Percentiles rank a stretch among this genome's conserved stretches.
Conservation (phyloP, 1,140 invertebrate species). For the Drosophila neocordata region DNA sequence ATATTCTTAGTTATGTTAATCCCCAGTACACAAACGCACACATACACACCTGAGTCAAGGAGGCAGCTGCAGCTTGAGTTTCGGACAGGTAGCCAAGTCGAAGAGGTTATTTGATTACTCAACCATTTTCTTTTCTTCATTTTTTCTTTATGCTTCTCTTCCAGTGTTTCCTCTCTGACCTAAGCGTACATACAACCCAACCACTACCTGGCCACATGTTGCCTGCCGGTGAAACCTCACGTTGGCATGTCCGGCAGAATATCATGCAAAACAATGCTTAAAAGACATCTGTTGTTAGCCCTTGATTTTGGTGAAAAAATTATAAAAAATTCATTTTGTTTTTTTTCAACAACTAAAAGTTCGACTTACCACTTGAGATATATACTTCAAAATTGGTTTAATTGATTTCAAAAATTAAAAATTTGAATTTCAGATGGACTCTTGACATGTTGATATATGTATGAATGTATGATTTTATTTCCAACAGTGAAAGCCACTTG, state of each 20-base stretch:
- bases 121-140: conserved; percentile 64
- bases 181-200: background rate
- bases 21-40: conserved; percentile 47
- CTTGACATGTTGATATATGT: conserved; percentile 27
- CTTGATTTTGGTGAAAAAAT: background rate
- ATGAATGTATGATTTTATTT: conserved; percentile 2
- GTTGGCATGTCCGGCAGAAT: conserved; percentile 57
- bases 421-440: conserved; percentile 47
- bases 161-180: conserved; percentile 43
- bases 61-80: conserved; percentile 61
- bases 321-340: background rate
- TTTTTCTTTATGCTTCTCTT: conserved; percentile 13
- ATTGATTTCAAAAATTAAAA: conserved; percentile 25
- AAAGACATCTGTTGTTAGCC: conserved; percentile 53
- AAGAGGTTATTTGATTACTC: conserved; percentile 79
- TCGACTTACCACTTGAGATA: background rate
- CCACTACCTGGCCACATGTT: conserved; percentile 47
- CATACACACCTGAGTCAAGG: conserved; percentile 60
- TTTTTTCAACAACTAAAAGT: background rate
- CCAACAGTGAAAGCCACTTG: conserved; percentile 30
- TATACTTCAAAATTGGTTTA: conserved; percentile 29
- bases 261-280: conserved; percentile 42
- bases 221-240: conserved; percentile 48
- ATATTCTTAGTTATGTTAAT: conserved; percentile 59
- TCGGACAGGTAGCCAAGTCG: conserved; percentile 65